These are phyloP conservation scores for Habrosyne pyritoides DNA, from an alignment of 2,888 invertebrate genomes.

Conservation along the genomic window DNA sequence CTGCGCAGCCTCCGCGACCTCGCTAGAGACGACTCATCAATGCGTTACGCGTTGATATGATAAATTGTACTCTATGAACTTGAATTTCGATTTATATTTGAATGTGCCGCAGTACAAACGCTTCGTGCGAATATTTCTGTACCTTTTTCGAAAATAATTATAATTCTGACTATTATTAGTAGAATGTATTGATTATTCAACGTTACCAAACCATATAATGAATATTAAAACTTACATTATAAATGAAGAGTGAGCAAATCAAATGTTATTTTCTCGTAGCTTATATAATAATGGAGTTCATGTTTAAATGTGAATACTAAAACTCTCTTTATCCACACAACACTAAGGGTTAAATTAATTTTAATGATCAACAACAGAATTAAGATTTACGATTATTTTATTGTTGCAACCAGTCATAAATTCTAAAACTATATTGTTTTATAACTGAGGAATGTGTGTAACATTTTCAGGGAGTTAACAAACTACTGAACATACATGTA, in stretches of 20 bases:
- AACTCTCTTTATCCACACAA: neutral
- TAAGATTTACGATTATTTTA: neutral
- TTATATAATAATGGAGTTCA: neutral
- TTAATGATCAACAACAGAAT: neutral
- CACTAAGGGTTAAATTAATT: neutral
- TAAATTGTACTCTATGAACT: neutral
- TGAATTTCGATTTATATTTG: neutral
- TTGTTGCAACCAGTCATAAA: neutral
- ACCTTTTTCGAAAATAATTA: neutral
- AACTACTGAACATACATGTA: neutral
- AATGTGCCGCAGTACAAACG: neutral
- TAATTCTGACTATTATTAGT: no score
- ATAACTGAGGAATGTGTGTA: neutral
- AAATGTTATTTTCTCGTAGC: neutral
- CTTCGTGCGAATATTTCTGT: no score
- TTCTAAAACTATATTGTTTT: neutral
- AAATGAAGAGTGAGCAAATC: no score
- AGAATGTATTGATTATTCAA: no score
- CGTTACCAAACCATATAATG: no score
- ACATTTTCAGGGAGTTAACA: neutral
- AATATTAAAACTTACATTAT: no score
- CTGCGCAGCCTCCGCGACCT: slow-evolving; percentile 70
- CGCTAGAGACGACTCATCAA: slow-evolving; percentile 40
- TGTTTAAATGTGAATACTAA: neutral
- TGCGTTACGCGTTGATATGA: slow-evolving; percentile 23